Evolutionary conservation across 2,888 invertebrate genomes (phyloP).

Genomic region (Synanthedon vespiformis): DNA sequence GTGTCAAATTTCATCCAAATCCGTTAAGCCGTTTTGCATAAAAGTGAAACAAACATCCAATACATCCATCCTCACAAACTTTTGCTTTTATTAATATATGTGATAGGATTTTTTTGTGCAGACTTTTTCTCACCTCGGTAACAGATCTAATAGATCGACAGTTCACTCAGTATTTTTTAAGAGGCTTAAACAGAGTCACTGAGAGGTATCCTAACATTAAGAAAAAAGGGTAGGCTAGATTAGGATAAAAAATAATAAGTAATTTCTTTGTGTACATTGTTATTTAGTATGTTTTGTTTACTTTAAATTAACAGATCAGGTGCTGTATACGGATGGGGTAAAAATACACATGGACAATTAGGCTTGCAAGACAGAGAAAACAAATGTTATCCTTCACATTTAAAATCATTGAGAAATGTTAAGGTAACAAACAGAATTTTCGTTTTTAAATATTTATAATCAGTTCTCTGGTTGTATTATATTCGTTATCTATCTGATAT

Average conservation of each 20-base stretch:
- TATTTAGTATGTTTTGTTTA: no score
- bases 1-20: no score
- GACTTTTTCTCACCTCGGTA: not conserved
- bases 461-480: not conserved
- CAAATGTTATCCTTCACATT: slow-evolving; percentile 79
- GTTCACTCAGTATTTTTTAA: not conserved
- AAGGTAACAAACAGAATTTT: slow-evolving; percentile 61
- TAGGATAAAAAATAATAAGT: no score
- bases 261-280: no score
- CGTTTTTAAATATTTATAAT: not conserved
- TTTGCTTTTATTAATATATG: no score
- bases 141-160: not conserved
- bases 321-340: slow-evolving; percentile 90
- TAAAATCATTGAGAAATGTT: slow-evolving; percentile 81
- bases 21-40: no score
- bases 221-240: no score
- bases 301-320: slow-evolving; percentile 67
- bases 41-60: no score
- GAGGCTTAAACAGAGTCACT: not conserved
- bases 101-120: no score
- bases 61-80: no score
- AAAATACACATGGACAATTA: slow-evolving; percentile 85
- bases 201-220: no score
- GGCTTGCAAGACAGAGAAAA: slow-evolving; percentile 80
- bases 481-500: not conserved